Base-by-base conservation (phyloP, 2,888 invertebrate genomes). In the Patella caerulea region DNA sequence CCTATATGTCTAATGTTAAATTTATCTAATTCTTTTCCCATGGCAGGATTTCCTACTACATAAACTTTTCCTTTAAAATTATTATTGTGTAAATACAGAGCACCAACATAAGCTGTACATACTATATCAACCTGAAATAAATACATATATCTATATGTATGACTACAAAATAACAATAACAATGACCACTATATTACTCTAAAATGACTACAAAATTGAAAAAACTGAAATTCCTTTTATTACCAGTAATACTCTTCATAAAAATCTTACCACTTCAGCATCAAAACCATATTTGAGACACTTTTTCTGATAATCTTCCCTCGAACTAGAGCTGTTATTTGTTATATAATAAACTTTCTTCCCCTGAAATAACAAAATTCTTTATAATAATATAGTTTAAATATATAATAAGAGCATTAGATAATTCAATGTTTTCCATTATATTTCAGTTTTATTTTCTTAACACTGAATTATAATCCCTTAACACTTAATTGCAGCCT, bases 281-380 rank as follows among this genome's bases (percentile, higher is more conserved):
- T 94, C 93, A 90, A 95, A 96, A 5, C 96, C 95, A 87, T 97
- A 91, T 53, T 94, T 93, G 73, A 94, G 93, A 76, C 95, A 95
- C 92, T 97, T 97, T 24, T 92, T 92, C n/a, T 95, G 94, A 92
- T 96, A 95, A 83, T 96, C 95, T 78, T 94, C 93, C 77, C 96
- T 93, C 15, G 95, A 94, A 92, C 96, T 96, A 0, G 96, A 96
- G 24, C 97, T 97, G 92, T 98, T 98, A 90, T 98, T 98, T 59
- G 97, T 97, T 12, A 97, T 95, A 92, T 95, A 96, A 91, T 95
- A 96, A 78, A 97, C 94, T 88, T 94, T 94, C 91, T 97, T 97
- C 2, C 96, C 96, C 92, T 92, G 79, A 52, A 84, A 86, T 75
- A 55, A 24, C 1, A 24, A 24, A 0, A 24, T 24, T 0, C 24